Conservation (phyloP, 2,113 vertebrate genomes). For the Solea senegalensis region DNA sequence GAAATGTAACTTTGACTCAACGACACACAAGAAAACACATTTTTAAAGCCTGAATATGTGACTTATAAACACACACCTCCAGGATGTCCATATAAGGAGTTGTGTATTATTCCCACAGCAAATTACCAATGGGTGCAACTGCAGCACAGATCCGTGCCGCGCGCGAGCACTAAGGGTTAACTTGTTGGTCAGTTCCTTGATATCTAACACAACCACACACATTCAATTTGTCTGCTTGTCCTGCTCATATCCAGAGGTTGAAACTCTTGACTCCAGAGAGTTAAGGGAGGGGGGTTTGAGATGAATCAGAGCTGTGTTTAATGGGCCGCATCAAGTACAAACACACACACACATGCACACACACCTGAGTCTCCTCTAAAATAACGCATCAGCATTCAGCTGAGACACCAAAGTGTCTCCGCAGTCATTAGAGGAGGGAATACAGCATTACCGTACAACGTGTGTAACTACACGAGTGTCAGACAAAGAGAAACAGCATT, state of each 20-base stretch:
- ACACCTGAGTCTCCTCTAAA: constrained; percentile 77
- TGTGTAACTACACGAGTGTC: constrained; percentile 43
- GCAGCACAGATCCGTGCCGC: no score
- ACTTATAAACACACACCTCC: no score
- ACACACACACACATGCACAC: constrained; percentile 45
- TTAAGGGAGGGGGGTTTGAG: constrained; percentile 68
- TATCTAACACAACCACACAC: constrained; percentile 28
- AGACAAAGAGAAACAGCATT: constrained; percentile 35
- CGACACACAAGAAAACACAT: no score
- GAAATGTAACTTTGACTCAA: no score
- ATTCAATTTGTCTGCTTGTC: constrained; percentile 74
- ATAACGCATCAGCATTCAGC: constrained; percentile 71
- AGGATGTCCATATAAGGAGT: no score
- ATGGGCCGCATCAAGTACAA: constrained; percentile 70
- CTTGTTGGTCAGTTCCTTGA: constrained; percentile 26
- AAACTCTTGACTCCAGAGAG: constrained; percentile 71
- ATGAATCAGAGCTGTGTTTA: constrained; percentile 74
- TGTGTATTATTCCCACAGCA: no score
- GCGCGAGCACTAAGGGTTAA: constrained; percentile 3
- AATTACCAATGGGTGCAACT: no score
- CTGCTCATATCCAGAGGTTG: constrained; percentile 70
- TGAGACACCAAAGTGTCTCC: constrained; percentile 62
- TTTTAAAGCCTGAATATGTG: no score
- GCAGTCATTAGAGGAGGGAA: constrained; percentile 56
- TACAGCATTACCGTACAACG: constrained; percentile 34